phyloP scores from a whole-genome alignment of 1,140 invertebrate species.

The Drosophila baimaii region DNA sequence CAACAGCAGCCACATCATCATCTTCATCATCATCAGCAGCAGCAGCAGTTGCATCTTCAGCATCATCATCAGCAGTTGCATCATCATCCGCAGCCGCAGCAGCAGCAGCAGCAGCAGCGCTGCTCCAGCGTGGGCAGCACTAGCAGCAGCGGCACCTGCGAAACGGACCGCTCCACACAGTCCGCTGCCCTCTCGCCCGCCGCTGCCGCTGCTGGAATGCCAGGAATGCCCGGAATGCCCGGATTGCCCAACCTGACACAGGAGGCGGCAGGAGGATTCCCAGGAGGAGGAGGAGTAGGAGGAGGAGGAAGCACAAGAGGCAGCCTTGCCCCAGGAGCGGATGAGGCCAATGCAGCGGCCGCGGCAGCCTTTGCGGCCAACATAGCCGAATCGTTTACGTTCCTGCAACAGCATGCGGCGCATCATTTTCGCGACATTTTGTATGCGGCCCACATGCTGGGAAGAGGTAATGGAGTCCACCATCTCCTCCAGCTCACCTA shows the following conservation, averaged over 20 bases:
- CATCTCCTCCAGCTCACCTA: slow-evolving; percentile 3
- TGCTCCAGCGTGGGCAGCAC: slow-evolving; percentile 83
- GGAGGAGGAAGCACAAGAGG: background rate
- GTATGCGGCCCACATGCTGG: slow-evolving; percentile 82
- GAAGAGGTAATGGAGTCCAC: slow-evolving; percentile 72
- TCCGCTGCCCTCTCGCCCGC: slow-evolving; percentile 57
- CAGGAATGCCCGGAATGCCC: slow-evolving; percentile 24
- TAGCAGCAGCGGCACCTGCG: slow-evolving; percentile 78
- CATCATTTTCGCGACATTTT: slow-evolving; percentile 84
- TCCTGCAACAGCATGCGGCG: slow-evolving; percentile 80
- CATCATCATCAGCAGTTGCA: slow-evolving; percentile 44
- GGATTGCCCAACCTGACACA: slow-evolving; percentile 20
- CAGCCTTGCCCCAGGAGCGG: background rate
- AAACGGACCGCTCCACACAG: slow-evolving; percentile 71
- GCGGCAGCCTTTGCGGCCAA: slow-evolving; percentile 73
- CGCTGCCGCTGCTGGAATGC: slow-evolving; percentile 24
- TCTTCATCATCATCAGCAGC: slow-evolving; percentile 15
- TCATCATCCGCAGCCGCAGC: slow-evolving; percentile 29
- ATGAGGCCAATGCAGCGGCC: slow-evolving; percentile 62
- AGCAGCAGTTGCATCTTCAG: slow-evolving; percentile 33
- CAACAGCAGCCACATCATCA: slow-evolving; percentile 56
- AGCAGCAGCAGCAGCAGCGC: slow-evolving; percentile 61
- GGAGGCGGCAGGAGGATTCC: background rate
- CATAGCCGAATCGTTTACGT: slow-evolving; percentile 80
- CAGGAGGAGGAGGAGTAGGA: too few relatives aligned